Evolutionary conservation across 1,140 invertebrate species (phyloP).

Genomic region (Gryon sp.): DNA sequence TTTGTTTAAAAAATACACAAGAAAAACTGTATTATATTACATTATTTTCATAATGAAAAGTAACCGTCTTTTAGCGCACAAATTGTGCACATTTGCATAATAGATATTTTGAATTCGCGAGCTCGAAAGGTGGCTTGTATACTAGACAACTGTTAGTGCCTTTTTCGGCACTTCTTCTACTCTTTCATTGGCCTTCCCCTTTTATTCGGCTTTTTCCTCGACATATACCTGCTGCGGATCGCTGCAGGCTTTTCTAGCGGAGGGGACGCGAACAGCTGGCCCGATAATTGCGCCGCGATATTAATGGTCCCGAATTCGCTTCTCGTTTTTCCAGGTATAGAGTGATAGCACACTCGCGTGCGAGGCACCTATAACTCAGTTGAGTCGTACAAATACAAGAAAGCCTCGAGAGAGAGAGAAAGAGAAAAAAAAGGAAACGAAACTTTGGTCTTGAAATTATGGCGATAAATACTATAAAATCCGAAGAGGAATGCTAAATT

Average conservation of each 20-base stretch:
- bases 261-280: slow-evolving; percentile 55
- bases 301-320: slow-evolving; percentile 57
- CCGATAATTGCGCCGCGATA: slow-evolving; percentile 57
- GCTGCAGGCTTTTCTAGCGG: not conserved
- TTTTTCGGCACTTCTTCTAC: slow-evolving; percentile 1
- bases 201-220: not conserved
- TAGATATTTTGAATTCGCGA: not conserved
- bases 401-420: not conserved
- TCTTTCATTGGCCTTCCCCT: not conserved
- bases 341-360: slow-evolving; percentile 51
- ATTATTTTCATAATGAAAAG: too few relatives aligned
- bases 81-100: not conserved
- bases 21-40: too few relatives aligned
- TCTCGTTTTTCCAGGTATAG: slow-evolving; percentile 47
- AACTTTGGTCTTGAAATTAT: not conserved
- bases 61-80: not conserved
- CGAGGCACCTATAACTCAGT: slow-evolving; percentile 18
- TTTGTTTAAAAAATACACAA: too few relatives aligned
- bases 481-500: not conserved
- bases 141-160: not conserved
- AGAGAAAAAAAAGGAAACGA: not conserved
- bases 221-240: slow-evolving; percentile 28
- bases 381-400: slow-evolving; percentile 2
- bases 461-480: slow-evolving; percentile 20
- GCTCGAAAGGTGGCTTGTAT: not conserved